Evolutionary conservation across 2,888 invertebrate genomes (phyloP).

Genomic region (Eilema depressum): DNA sequence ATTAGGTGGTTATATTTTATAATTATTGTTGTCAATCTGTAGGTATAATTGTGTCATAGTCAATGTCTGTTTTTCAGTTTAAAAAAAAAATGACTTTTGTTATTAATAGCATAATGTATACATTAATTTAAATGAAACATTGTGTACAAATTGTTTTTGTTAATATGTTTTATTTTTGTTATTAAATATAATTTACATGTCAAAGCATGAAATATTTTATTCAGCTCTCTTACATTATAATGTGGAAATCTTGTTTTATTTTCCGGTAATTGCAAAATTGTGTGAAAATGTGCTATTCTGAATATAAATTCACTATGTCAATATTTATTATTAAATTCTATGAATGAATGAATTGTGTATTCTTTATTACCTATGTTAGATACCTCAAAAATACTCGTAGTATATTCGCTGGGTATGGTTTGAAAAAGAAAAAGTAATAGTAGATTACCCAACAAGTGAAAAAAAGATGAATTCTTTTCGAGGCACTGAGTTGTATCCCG

Average conservation of each 20-base stretch:
- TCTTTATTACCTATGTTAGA: neutral
- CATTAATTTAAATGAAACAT: conserved; percentile 42
- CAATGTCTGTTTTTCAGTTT: conserved; percentile 25
- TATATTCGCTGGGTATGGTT: neutral
- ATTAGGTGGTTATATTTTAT: conserved; percentile 16
- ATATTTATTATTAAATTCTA: conserved; percentile 32
- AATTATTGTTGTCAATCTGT: conserved; percentile 21
- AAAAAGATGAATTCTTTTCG: no score
- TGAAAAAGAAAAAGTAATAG: no score
- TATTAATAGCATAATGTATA: conserved; percentile 28
- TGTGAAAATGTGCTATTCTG: conserved; percentile 22
- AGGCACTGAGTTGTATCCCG: no score
- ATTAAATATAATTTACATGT: conserved; percentile 34
- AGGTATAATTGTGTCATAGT: conserved; percentile 27
- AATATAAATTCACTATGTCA: conserved; percentile 41
- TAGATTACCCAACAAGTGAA: no score
- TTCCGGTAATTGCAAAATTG: neutral
- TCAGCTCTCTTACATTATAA: conserved; percentile 28
- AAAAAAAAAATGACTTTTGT: conserved; percentile 25
- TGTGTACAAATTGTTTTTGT: conserved; percentile 52
- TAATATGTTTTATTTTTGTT: conserved; percentile 50
- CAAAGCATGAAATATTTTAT: conserved; percentile 22
- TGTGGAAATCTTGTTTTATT: neutral
- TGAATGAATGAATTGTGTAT: conserved; percentile 18
- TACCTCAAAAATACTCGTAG: no score